phyloP scores from a whole-genome alignment of 2,888 invertebrate genomes.

The Microctonus brassicae region DNA sequence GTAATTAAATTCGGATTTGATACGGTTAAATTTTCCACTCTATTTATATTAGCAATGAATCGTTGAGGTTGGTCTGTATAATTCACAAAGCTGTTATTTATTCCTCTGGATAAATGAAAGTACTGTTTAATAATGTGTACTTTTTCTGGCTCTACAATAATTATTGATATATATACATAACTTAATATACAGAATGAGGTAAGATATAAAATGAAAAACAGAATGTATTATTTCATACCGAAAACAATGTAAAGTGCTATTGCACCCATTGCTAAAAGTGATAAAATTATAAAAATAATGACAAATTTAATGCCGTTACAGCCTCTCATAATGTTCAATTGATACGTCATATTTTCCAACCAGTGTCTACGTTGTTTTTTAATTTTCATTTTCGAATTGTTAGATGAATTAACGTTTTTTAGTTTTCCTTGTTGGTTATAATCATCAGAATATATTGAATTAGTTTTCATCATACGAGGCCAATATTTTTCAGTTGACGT shows the following conservation, averaged over 20 bases:
- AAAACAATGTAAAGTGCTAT: slow-evolving; percentile 65
- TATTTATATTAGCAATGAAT: slow-evolving; percentile 31
- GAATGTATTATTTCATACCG: slow-evolving; percentile 51
- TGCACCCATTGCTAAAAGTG: slow-evolving; percentile 62
- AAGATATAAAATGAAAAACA: slow-evolving; percentile 19
- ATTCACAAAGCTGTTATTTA: slow-evolving; percentile 37
- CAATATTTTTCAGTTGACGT: slow-evolving; percentile 19
- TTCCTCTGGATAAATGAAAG: slow-evolving; percentile 58
- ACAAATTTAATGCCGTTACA: slow-evolving; percentile 60
- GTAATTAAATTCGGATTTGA: background rate
- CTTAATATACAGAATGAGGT: slow-evolving; percentile 36
- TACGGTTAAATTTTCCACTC: slow-evolving; percentile 29
- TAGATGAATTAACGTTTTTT: background rate
- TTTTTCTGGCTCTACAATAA: slow-evolving; percentile 63
- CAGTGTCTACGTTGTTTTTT: slow-evolving; percentile 61
- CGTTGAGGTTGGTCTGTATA: slow-evolving; percentile 18
- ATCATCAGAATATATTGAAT: slow-evolving; percentile 67
- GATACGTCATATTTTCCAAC: slow-evolving; percentile 64
- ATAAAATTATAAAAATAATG: slow-evolving; percentile 55
- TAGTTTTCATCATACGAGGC: slow-evolving; percentile 62
- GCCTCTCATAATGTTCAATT: slow-evolving; percentile 58
- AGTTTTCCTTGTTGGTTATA: slow-evolving; percentile 46
- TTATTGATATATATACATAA: slow-evolving; percentile 6
- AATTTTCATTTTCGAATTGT: background rate
- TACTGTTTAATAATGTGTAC: slow-evolving; percentile 67